Evolutionary conservation across 2,888 invertebrate species (phyloP), one percentile per base, ranked within the genome.

Genomic region (Cenopis cana): DNA sequence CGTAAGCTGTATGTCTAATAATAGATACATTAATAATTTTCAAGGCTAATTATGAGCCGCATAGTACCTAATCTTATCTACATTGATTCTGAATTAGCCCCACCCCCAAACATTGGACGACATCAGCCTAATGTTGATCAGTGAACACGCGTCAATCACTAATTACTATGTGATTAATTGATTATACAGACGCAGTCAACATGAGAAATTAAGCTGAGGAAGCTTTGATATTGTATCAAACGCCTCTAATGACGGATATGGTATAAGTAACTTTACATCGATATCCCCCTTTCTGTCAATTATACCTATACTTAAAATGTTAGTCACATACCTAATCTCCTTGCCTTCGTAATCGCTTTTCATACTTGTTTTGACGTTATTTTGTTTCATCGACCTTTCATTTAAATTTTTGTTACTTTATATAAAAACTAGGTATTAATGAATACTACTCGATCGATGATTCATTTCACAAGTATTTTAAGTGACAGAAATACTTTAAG

Each of bases 111-210:
- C 62, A 60, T 24, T 46, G 60, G 2, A 60, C 17, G 36, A 56
- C 52, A 36, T 36, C 50, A 14, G 36, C 50, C 36, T 17, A 50
- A 52, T 50, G 24, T 24, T 24, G 24, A 20, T 36, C 36, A 49
- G 61, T 50, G 36, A 17, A 64, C 52, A 36, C 36, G 38, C n/a
- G n/a, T 64, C 38, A 64, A 54, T 64, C 52, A 64, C 52, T 38
- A 64, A 64, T 64, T 64, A 54, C 20, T 64, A 36, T 20, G 52
- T 36, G 38, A 64, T 54, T 64, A 64, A 1, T 24, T 36, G 54
- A 64, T 54, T 64, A 64, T 36, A 52, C 38, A 50, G n/a, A 55
- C 55, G 10, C 29, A 8, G 55, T 55, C 29, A 17, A 36, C 33
- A 36, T n/a, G n/a, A 17, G 54, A 9, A 56, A 56, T 56, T 33